A percentile compares a stretch with the other conserved stretches of the same genome.
Evolutionary conservation across 2,888 invertebrate genomes (phyloP).

Genomic region (Sepiola atlantica): DNA sequence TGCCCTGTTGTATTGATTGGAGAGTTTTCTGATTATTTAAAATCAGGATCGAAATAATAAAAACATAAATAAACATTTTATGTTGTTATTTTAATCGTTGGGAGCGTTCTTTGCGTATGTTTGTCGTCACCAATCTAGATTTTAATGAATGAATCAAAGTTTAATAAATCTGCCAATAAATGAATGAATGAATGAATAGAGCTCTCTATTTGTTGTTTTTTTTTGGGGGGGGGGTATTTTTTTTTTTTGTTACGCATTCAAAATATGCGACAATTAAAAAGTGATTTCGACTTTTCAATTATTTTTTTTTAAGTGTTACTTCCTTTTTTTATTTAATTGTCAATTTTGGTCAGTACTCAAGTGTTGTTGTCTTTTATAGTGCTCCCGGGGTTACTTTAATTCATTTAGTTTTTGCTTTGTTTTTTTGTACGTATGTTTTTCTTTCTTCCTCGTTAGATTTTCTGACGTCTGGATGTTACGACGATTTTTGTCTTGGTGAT

Average conservation of each 20-base stretch:
- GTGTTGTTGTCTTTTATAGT: background rate
- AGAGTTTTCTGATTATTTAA: no score
- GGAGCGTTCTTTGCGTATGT: background rate
- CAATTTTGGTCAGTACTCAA: background rate
- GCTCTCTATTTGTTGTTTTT: no score
- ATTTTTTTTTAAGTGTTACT: background rate
- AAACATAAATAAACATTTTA: no score
- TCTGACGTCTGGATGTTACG: background rate
- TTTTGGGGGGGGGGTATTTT: background rate
- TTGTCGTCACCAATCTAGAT: background rate
- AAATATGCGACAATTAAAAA: background rate
- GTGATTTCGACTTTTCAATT: background rate
- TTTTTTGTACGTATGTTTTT: no score
- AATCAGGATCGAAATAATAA: no score
- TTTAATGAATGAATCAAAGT: background rate
- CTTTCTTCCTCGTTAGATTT: no score
- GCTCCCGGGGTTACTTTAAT: no score
- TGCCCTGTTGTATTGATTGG: no score
- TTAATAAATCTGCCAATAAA: background rate
- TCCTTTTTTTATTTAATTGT: background rate
- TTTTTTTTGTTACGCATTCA: background rate
- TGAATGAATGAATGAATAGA: background rate
- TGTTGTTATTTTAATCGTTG: no score
- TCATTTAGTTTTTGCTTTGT: no score
- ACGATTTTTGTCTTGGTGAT: background rate